A percentile compares a stretch with the other conserved stretches of the same genome.
Evolutionary conservation across 2,113 vertebrate species (phyloP).

Genomic region (Podarcis raffonei): DNA sequence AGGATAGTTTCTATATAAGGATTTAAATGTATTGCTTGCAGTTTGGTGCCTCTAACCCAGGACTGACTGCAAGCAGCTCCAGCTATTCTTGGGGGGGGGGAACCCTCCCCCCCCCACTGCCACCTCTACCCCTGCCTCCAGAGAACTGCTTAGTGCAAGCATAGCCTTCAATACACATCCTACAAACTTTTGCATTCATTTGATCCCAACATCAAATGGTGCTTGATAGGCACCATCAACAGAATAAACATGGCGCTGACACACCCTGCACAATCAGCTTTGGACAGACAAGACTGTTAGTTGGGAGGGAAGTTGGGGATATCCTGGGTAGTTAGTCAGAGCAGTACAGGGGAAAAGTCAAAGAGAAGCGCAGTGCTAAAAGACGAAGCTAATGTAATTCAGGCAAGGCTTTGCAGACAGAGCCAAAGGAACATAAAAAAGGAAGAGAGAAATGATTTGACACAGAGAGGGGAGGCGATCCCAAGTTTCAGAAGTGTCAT

Average conservation of each 20-base stretch:
- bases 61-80: background rate
- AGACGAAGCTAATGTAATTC: background rate
- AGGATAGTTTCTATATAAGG: too few species aligned
- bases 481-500: background rate
- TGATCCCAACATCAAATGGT: background rate
- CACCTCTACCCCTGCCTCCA: background rate
- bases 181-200: background rate
- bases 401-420: background rate
- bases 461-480: background rate
- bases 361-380: background rate
- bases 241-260: background rate
- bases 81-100: background rate
- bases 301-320: background rate
- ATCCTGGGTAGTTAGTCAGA: background rate
- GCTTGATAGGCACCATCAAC: background rate
- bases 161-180: background rate
- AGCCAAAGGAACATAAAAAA: background rate
- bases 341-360: background rate
- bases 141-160: background rate
- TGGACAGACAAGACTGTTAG: background rate
- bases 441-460: background rate
- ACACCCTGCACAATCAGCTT: background rate
- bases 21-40: background rate
- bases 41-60: background rate
- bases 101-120: too few species aligned